Conservation (phyloP, 2,797 vertebrate species). For the Falco concolor region DNA sequence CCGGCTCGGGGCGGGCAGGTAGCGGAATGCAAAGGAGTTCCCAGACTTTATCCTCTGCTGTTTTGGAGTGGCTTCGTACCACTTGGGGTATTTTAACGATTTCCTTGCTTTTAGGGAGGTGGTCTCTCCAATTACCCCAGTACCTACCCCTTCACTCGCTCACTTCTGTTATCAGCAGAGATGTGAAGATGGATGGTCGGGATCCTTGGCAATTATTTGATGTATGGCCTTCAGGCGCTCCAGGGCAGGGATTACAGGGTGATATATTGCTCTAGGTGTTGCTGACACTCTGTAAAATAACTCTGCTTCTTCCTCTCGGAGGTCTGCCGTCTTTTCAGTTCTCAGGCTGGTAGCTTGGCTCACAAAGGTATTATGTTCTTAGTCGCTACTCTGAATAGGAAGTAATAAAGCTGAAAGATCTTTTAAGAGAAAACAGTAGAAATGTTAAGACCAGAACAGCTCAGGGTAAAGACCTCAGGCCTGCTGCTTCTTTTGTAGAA, state of each 20-base stretch:
- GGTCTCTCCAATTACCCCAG: rapidly evolving
- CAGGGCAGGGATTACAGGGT: neutral
- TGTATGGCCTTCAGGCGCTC: neutral
- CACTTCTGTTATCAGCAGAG: rapidly evolving
- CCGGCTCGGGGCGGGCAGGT: neutral
- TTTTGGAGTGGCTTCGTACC: rapidly evolving
- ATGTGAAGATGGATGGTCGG: neutral
- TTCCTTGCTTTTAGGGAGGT: neutral
- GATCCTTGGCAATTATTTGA: neutral
- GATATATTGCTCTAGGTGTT: neutral
- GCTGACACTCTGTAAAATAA: neutral
- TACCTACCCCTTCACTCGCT: rapidly evolving
- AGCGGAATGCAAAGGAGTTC: neutral
- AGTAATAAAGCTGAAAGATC: neutral
- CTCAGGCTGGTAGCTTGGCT: neutral
- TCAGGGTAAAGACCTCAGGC: neutral
- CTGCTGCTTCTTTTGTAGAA: neutral
- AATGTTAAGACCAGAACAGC: neutral
- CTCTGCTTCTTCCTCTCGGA: neutral
- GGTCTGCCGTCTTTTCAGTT: rapidly evolving
- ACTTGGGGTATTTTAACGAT: rapidly evolving
- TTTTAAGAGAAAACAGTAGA: neutral
- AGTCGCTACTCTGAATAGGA: rapidly evolving
- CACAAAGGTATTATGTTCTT: neutral
- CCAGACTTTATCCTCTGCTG: neutral